A percentile compares a stretch with the other conserved stretches of the same genome.
phyloP scores from a whole-genome alignment of 2,113 vertebrate genomes.

The Pitta sordida region DNA sequence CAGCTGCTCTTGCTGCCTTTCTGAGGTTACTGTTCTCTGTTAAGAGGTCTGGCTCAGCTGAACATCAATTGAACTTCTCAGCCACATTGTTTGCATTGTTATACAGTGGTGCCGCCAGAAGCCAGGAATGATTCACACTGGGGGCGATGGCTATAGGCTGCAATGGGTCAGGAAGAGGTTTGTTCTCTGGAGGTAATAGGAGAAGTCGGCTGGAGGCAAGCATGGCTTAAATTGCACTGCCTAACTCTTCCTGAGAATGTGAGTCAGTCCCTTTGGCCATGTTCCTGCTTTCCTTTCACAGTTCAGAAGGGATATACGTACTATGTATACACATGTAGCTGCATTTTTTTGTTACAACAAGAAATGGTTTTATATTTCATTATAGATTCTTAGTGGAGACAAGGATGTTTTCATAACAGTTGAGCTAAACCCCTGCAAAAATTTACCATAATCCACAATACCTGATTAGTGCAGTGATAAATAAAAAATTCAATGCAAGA shows the following conservation, averaged over 20 bases:
- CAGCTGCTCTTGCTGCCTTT: background rate
- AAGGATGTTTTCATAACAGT: background rate
- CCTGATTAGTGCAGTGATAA: background rate
- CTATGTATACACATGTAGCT: too few relatives aligned
- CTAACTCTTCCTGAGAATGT: background rate
- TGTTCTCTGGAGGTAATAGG: background rate
- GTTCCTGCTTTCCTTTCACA: background rate
- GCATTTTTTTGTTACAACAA: background rate
- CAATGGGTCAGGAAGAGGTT: background rate
- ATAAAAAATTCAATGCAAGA: background rate
- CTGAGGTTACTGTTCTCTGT: background rate
- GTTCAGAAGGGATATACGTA: background rate
- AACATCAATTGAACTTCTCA: background rate
- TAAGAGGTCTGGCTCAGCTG: background rate
- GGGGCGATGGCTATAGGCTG: background rate
- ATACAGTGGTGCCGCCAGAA: background rate
- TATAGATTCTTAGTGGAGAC: background rate
- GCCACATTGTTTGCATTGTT: background rate
- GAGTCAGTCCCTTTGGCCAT: background rate
- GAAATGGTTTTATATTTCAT: background rate
- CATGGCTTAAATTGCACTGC: background rate
- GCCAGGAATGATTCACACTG: background rate
- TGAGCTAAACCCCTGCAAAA: background rate
- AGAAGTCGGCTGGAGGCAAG: background rate
- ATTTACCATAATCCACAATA: background rate